Conservation (phyloP, 2,888 invertebrate species). For the Malacosoma neustria region DNA sequence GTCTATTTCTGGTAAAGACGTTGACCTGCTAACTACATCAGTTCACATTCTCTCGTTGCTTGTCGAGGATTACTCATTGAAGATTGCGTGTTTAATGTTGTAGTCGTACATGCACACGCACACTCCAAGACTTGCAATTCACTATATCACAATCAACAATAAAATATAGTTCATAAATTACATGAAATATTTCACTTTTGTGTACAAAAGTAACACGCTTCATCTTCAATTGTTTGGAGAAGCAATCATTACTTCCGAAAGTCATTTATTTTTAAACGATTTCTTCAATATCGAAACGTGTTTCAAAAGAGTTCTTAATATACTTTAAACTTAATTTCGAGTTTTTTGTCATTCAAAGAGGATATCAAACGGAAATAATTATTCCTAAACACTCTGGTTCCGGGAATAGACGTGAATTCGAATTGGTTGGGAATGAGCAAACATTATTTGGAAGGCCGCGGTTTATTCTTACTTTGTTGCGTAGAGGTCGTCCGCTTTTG, state of each 20-base stretch:
- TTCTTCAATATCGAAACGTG: neutral
- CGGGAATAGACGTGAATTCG: conserved; percentile 16
- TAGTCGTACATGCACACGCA: neutral
- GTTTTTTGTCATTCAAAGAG: conserved; percentile 8
- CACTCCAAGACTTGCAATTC: too few relatives aligned
- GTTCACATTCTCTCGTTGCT: conserved; percentile 7
- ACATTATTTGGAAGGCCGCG: conserved; percentile 27
- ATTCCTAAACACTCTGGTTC: conserved; percentile 16
- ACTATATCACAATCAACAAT: too few relatives aligned
- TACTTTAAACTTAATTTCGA: neutral
- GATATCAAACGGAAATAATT: conserved; percentile 14
- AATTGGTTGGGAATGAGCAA: conserved; percentile 23
- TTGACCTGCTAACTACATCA: conserved; percentile 51
- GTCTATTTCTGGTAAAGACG: conserved; percentile 61
- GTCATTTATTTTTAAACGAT: conserved; percentile 9
- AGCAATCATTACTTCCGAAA: conserved; percentile 31
- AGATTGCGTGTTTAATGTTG: neutral
- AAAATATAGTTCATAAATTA: neutral
- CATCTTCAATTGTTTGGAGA: conserved; percentile 29
- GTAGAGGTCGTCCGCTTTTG: conserved; percentile 33
- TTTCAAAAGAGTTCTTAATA: neutral
- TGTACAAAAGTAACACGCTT: conserved; percentile 34
- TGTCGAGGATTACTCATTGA: neutral
- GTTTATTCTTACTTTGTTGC: conserved; percentile 37
- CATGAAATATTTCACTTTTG: conserved; percentile 38